Base-by-base conservation (phyloP, 2,888 invertebrate species). In the Latrodectus hesperus region DNA sequence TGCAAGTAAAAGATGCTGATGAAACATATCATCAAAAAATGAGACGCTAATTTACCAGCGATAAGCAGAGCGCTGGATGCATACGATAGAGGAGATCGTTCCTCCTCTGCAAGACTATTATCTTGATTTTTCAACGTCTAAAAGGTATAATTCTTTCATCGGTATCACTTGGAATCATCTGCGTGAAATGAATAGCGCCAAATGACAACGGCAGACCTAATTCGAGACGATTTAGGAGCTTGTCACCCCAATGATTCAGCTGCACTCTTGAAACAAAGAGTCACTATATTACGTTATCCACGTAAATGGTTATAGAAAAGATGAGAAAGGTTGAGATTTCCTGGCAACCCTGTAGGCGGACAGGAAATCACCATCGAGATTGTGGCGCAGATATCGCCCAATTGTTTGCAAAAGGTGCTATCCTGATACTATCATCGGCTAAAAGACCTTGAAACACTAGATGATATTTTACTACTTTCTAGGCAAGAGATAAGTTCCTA, bases 381-480 rank as follows among this genome's bases (percentile, higher is more conserved):
- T 70, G 80, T 71, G 68, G 11, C 51, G 64, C 52, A 76, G 81
- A 81, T 81, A 72, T 22, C 51, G 55, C 49, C 53, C 80, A 77
- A 81, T 86, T 81, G 80, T 86, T 86, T 81, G 80, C 65, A 80
- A 71, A 38, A 86, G 86, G 86, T 86, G 86, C 81, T 81, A 86
- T 77, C 76, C 72, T 67, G 86, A 86, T 86, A 86, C 86, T 86
- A 86, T 86, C 86, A 86, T 86, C 86, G 72, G 65, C 86, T 80
- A 76, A 80, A 76, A 71, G 85, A 85, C 85, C 86, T 86, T 86
- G 86, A 81, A 81, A 81, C 81, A 81, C 65, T 74, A 86, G 81
- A 80, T 72, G 85, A 86, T 86, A 86, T 75, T 86, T 81, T 81
- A 86, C 81, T 81, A 65, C 80, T 65, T 73, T 70, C 71, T 12